Base-by-base conservation (phyloP, 2,113 vertebrate genomes). In the Phrynocephalus versicolor region DNA sequence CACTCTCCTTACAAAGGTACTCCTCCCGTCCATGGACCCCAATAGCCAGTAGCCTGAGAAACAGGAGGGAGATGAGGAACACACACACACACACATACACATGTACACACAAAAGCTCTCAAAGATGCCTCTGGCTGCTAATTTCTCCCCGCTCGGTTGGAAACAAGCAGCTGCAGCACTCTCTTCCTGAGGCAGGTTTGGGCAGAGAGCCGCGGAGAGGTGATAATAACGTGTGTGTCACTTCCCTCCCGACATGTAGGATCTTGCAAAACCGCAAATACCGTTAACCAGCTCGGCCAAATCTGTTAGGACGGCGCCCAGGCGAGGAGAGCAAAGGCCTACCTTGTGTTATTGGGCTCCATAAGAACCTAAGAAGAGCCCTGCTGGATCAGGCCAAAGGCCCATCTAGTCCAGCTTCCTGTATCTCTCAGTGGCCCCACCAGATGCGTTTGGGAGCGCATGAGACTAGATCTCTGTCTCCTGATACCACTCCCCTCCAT, bases 191-290 rank as follows among this genome's bases (percentile, higher is more conserved):
- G 94, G 87, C 99, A 98, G 97, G 98, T 97, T 96, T 10, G 89
- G 96, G 94, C 99, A 98, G 94, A 96, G 95, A 90, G 1, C 89
- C 81, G 93, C 74, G 83, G 90, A 94, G 94, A 95, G 95, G 98
- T 98, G 98, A 98, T 99, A 99, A 99, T 99, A 98, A 98, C 90
- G 96, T 97, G 97, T 97, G 97, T 97, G 97, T 97, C 98, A 97
- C 98, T 97, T 96, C 93, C 89, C 94, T 81, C 86, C n/a, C 89
- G 95, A 92, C 98, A 94, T 96, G 98, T 96, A 97, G 92, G 92
- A 94, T 97, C 99, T 97, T 97, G 98, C 96, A 97, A 51, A 94
- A 92, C 94, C 93, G 95, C 96, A 97, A 98, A 98, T 97, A 97
- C 95, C 96, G 96, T 97, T 97, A 98, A 97, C 97, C 97, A 96